Evolutionary conservation across 1,140 invertebrate genomes (phyloP).

Genomic region (Drosophila arawakana): DNA sequence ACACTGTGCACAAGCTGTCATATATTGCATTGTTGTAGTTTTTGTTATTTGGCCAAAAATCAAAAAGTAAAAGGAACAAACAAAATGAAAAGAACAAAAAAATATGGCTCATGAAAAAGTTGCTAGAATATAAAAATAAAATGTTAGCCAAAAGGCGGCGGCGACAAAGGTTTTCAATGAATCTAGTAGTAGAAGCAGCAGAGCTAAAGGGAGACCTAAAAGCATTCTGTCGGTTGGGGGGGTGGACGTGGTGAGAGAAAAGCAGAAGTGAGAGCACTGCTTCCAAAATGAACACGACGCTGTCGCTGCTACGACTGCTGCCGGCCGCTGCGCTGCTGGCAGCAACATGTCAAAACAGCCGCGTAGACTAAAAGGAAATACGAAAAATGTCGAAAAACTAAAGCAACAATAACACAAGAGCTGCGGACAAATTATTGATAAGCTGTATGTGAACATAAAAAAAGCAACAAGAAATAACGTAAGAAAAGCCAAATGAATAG

Average conservation of each 20-base stretch:
- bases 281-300: conserved; percentile 37
- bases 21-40: conserved; percentile 52
- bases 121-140: conserved; percentile 73
- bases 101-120: conserved; percentile 71
- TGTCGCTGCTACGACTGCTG: not conserved
- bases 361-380: conserved; percentile 21
- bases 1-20: conserved; percentile 47
- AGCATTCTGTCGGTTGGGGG: not conserved
- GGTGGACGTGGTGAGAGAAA: conserved; percentile 5
- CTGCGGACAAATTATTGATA: conserved; percentile 49
- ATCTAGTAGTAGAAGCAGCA: conserved; percentile 5
- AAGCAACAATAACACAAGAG: conserved; percentile 13
- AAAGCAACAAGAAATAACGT: conserved; percentile 4
- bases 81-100: conserved; percentile 39
- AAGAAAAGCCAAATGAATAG: conserved; percentile 15
- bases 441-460: conserved; percentile 25
- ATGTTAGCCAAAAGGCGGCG: conserved; percentile 51
- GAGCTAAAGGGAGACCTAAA: conserved; percentile 21
- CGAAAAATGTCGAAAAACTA: conserved; percentile 33
- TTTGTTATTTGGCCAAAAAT: conserved; percentile 73
- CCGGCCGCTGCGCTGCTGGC: conserved; percentile 17
- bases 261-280: not conserved
- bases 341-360: conserved; percentile 52
- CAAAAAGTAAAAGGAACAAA: conserved; percentile 53
- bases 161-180: conserved; percentile 32